Evolutionary conservation across 2,888 invertebrate genomes (phyloP).

Genomic region (Eilema caniola): DNA sequence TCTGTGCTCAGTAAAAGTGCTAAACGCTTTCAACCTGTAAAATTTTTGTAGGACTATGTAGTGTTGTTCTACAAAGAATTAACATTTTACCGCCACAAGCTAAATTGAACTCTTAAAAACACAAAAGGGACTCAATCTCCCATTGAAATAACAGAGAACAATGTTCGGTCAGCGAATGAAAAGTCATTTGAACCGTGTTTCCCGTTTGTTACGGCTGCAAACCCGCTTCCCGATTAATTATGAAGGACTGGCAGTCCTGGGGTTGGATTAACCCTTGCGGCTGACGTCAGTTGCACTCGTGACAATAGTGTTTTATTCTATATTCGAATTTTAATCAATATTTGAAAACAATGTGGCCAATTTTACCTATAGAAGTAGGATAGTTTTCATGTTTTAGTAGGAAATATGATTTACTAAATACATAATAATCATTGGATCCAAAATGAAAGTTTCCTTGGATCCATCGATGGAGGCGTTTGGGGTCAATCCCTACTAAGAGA

Average conservation of each 20-base stretch:
- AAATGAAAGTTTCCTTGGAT: background rate
- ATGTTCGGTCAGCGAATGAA: conserved; percentile 52
- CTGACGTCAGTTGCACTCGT: conserved; percentile 57
- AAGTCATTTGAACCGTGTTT: conserved; percentile 49
- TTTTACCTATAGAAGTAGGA: background rate
- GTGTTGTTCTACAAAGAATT: conserved; percentile 33
- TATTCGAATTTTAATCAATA: conserved; percentile 49
- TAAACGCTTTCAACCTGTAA: conserved; percentile 27
- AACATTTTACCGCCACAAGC: conserved; percentile 41
- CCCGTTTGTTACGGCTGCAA: conserved; percentile 52
- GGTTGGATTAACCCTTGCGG: conserved; percentile 56
- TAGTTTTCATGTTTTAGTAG: background rate
- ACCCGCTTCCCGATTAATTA: conserved; percentile 64
- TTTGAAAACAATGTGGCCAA: conserved; percentile 17
- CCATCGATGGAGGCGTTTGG: background rate
- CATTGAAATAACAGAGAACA: conserved; percentile 56
- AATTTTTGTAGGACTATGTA: background rate
- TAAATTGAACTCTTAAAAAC: conserved; percentile 53
- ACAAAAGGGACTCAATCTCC: conserved; percentile 52
- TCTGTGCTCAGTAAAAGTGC: conserved; percentile 27
- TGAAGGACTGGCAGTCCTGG: conserved; percentile 56
- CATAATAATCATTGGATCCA: background rate
- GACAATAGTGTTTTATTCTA: conserved; percentile 50
- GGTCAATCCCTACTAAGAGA: no score
- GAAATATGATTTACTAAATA: no score